Percentiles rank a stretch among this genome's conserved stretches.
Evolutionary conservation across 2,797 vertebrate genomes (phyloP).

Genomic region (Taeniopygia guttata): DNA sequence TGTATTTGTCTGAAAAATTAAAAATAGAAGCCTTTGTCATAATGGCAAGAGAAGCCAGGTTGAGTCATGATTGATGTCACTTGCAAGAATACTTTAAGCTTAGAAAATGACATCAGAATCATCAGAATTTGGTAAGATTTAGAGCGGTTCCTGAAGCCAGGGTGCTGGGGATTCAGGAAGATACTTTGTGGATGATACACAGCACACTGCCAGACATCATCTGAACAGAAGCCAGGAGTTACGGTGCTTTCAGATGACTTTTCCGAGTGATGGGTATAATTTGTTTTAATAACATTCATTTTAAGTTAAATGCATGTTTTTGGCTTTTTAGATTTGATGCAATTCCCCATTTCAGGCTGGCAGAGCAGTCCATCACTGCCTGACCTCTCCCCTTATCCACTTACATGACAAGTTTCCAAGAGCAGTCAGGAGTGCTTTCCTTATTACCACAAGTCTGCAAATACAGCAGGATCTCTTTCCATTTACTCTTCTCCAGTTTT

Average conservation of each 20-base stretch:
- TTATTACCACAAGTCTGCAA: neutral
- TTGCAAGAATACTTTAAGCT: slow-evolving; percentile 58
- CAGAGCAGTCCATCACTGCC: neutral
- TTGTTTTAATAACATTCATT: slow-evolving; percentile 35
- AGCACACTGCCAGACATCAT: slow-evolving; percentile 36
- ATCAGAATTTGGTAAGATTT: slow-evolving; percentile 51
- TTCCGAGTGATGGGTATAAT: slow-evolving; percentile 20
- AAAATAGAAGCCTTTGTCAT: slow-evolving; percentile 68
- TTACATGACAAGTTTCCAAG: slow-evolving; percentile 14
- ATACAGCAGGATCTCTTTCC: slow-evolving; percentile 36
- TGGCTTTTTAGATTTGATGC: neutral
- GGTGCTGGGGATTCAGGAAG: slow-evolving; percentile 39
- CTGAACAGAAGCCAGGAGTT: slow-evolving; percentile 42
- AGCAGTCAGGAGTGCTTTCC: slow-evolving; percentile 6
- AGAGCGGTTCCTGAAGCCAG: neutral
- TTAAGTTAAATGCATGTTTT: neutral
- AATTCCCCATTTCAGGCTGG: neutral
- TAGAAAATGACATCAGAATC: slow-evolving; percentile 63
- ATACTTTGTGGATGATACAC: slow-evolving; percentile 34
- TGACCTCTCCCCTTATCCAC: slow-evolving; percentile 22
- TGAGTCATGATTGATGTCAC: slow-evolving; percentile 66
- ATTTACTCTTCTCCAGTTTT: slow-evolving; percentile 40
- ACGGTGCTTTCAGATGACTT: slow-evolving; percentile 21
- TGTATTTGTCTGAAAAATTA: slow-evolving; percentile 51
- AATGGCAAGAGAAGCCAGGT: slow-evolving; percentile 11